Base-by-base conservation (phyloP, 2,888 invertebrate species). In the Hermodice carunculata region DNA sequence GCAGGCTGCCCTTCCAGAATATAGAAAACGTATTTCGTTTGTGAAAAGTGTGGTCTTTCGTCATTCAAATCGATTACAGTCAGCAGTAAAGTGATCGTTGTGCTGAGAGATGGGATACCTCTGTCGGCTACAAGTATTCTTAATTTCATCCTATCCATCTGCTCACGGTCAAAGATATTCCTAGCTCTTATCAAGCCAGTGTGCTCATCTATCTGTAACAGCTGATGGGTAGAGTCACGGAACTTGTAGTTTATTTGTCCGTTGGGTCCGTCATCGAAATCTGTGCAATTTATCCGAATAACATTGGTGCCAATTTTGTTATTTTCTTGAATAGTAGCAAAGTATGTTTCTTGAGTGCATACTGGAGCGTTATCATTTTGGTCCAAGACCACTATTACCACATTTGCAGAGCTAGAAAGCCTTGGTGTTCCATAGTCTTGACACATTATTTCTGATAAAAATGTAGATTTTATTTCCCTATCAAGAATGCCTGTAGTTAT, bases 361-460 rank as follows among this genome's bases (percentile, higher is more conserved):
- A 57, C 44, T 4, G 66, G 66, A n/a, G 42, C 22, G 34, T 66
- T 54, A 32, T 66, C 66, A 43, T 66, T 66, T 22, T 31, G 40
- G 34, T 66, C 66, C 14, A 37, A 17, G n/a, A 66, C 53, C 14
- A 51, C 24, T 3, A 66, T 40, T 6, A 42, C 44, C 40, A 61
- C 57, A 11, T 34, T 32, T 11, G 61, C 61, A 6, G 57, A 42
- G 11, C 49, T 31, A 32, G 37, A 24, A 14, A 60, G 46, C 17
- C n/a, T 17, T 0, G 54, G 60, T 1, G 26, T 22, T 8, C 64
- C 64, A 5, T 60, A 34, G 32, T 65, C 64, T 29, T 42, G 29
- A 31, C 64, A 65, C 11, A 44, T 51, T 11, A 65, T 32, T 8
- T 19, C n/a, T 3, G 61, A 43, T 26, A 34, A 22, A 37, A 53